A percentile compares a stretch with the other conserved stretches of the same genome.
Conservation (phyloP, 2,113 vertebrate genomes). For the Aspiorhynchus laticeps region DNA sequence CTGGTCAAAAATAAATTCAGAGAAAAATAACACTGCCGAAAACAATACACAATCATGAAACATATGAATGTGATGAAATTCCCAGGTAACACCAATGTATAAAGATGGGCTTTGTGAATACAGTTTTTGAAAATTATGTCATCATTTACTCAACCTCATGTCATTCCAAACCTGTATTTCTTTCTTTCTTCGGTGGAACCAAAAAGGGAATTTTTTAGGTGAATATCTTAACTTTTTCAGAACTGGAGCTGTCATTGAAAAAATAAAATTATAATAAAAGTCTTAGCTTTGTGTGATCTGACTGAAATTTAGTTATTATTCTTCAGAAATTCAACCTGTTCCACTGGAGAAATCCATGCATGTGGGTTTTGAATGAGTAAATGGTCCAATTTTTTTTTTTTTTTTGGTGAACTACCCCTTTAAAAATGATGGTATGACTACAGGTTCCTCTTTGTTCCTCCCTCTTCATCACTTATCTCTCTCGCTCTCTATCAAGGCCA, state of each 20-base stretch:
- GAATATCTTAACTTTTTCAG: not conserved
- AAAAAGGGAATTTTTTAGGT: not conserved
- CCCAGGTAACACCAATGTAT: not conserved
- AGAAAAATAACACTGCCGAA: constrained; percentile 1
- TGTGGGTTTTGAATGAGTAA: not conserved
- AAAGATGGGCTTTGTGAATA: not conserved
- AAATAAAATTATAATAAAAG: not conserved
- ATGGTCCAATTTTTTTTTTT: constrained; percentile 1
- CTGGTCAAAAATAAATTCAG: not conserved
- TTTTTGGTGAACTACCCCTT: constrained; percentile 15
- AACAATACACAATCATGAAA: not conserved
- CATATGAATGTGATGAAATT: not conserved
- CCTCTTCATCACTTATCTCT: constrained; percentile 5
- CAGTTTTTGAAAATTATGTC: not conserved
- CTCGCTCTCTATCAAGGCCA: constrained; percentile 30
- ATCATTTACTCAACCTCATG: not conserved
- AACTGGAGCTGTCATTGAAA: not conserved
- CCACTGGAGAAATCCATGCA: not conserved
- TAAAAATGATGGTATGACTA: not conserved
- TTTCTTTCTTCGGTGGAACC: not conserved
- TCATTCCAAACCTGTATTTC: not conserved
- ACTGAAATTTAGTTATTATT: not conserved
- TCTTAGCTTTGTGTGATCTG: not conserved
- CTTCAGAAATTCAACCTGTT: not conserved
- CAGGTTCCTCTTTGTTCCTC: not conserved